Evolutionary conservation across 1,140 invertebrate species (phyloP).

Genomic region (Metaphire vulgaris): DNA sequence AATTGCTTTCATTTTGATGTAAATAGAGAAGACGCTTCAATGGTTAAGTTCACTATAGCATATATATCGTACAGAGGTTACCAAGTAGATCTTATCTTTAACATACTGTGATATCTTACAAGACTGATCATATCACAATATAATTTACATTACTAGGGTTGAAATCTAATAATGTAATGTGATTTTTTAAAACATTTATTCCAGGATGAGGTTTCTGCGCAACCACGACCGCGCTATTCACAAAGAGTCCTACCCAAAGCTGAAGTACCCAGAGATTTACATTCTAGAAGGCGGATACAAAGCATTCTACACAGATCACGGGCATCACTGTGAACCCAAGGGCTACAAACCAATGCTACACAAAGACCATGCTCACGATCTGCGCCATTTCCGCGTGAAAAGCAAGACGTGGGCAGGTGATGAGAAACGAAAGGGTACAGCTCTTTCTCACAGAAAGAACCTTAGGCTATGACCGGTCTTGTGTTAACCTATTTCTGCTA

Average conservation of each 20-base stretch:
- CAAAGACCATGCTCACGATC: slow-evolving; percentile 64
- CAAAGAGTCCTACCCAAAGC: slow-evolving; percentile 69
- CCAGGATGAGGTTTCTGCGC: slow-evolving; percentile 66
- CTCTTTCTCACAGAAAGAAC: not conserved
- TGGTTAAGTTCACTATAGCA: too few relatives aligned
- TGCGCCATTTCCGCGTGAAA: slow-evolving; percentile 67
- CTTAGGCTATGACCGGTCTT: too few relatives aligned
- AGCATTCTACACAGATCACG: slow-evolving; percentile 61
- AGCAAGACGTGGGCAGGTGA: slow-evolving; percentile 62
- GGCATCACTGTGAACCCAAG: slow-evolving; percentile 67
- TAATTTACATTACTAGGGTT: too few relatives aligned
- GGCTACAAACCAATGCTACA: slow-evolving; percentile 73
- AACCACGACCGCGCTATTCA: slow-evolving; percentile 71
- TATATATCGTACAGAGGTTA: too few relatives aligned
- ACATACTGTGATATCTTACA: too few relatives aligned
- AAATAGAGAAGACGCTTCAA: too few relatives aligned
- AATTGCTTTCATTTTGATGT: too few relatives aligned
- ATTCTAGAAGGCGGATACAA: slow-evolving; percentile 85
- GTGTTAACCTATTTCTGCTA: too few relatives aligned
- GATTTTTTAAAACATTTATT: too few relatives aligned
- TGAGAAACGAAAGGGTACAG: not conserved
- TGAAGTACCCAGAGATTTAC: slow-evolving; percentile 86
- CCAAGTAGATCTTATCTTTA: too few relatives aligned
- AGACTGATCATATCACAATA: too few relatives aligned
- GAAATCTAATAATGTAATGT: too few relatives aligned